These are phyloP conservation scores for Drosophila parthenogenetica DNA, from an alignment of 2,888 invertebrate species.

Conservation along the genomic window DNA sequence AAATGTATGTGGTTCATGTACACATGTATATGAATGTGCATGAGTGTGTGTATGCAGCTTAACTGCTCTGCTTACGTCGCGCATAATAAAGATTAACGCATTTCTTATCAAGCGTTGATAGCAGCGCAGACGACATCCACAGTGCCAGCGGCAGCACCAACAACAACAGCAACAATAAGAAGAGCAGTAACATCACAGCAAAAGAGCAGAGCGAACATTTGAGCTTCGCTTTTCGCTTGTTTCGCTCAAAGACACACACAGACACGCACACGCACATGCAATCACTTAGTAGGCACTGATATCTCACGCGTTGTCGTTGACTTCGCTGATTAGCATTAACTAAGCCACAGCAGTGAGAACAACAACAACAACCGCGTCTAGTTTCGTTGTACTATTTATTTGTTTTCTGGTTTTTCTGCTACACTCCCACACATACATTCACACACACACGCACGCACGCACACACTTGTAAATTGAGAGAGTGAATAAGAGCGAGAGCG, in stretches of 20 bases:
- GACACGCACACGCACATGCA: slow-evolving; percentile 14
- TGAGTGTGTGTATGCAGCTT: slow-evolving; percentile 44
- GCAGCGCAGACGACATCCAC: slow-evolving; percentile 52
- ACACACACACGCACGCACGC: background rate
- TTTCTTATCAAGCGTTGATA: slow-evolving; percentile 76
- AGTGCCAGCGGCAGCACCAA: background rate
- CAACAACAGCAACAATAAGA: slow-evolving; percentile 32
- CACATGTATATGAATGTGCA: slow-evolving; percentile 17
- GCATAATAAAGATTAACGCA: slow-evolving; percentile 79
- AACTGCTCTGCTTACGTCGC: slow-evolving; percentile 62
- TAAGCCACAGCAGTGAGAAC: slow-evolving; percentile 51
- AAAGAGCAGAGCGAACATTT: slow-evolving; percentile 60
- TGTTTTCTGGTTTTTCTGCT: slow-evolving; percentile 67
- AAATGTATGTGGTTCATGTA: background rate
- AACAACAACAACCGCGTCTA: slow-evolving; percentile 53
- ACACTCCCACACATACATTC: slow-evolving; percentile 51
- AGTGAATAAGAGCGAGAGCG: slow-evolving; percentile 28
- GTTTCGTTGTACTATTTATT: slow-evolving; percentile 74
- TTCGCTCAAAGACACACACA: slow-evolving; percentile 37
- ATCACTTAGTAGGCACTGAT: slow-evolving; percentile 48
- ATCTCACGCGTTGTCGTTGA: slow-evolving; percentile 67
- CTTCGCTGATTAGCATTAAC: slow-evolving; percentile 72
- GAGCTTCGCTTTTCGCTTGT: slow-evolving; percentile 57
- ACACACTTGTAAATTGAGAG: slow-evolving; percentile 26
- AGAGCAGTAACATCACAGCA: slow-evolving; percentile 27